These are phyloP conservation scores for Aricia artaxerxes DNA, from an alignment of 2,888 invertebrate species.

Conservation along the genomic window DNA sequence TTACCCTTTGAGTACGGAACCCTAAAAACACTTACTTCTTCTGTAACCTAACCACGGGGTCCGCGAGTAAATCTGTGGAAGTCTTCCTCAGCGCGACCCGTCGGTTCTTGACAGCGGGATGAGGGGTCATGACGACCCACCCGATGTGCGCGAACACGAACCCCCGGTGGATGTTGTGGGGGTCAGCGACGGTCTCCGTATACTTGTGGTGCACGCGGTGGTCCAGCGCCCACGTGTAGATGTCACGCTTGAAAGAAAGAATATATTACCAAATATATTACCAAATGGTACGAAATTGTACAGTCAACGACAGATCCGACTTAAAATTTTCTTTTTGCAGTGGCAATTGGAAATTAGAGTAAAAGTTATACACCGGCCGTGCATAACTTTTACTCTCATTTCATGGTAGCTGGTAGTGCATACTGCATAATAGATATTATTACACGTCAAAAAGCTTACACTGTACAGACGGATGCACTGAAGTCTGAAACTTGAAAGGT, in stretches of 20 bases:
- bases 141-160: slow-evolving; percentile 96
- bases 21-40: slow-evolving; percentile 71
- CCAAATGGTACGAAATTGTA: no score
- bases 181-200: slow-evolving; percentile 92
- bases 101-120: slow-evolving; percentile 87
- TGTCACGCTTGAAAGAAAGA: slow-evolving; percentile 83
- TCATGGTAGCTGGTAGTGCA: no score
- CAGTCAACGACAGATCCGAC: no score
- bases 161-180: slow-evolving; percentile 90
- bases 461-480: no score
- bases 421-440: no score
- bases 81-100: slow-evolving; percentile 77
- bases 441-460: no score
- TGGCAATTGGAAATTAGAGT: no score
- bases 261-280: neutral
- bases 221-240: slow-evolving; percentile 92
- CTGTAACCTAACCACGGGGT: slow-evolving; percentile 88
- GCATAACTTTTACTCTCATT: no score
- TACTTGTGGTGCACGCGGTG: slow-evolving; percentile 95
- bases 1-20: no score
- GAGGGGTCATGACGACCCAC: slow-evolving; percentile 93
- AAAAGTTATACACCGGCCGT: no score
- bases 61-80: slow-evolving; percentile 86
- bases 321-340: no score
- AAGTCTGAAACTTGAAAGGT: no score